Conservation (phyloP, 2,797 vertebrate genomes). For the Cyprinodon diabolis region DNA sequence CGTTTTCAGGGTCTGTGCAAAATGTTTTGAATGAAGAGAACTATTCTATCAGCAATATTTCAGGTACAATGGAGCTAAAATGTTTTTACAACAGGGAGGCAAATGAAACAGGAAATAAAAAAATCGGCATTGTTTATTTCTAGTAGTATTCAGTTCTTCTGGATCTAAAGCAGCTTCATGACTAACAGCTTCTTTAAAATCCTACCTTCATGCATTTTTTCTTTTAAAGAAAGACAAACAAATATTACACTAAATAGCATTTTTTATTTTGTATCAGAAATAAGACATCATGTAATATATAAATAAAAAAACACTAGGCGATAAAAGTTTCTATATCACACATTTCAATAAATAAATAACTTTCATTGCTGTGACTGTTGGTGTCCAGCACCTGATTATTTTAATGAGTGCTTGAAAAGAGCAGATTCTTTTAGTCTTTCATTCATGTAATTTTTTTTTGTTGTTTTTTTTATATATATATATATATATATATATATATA, state of each 20-base stretch:
- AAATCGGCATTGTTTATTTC: too few species aligned
- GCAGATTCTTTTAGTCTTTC: background rate
- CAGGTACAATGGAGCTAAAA: background rate
- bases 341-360: slow-evolving; percentile 93
- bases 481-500: background rate
- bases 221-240: background rate
- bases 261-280: slow-evolving; percentile 50
- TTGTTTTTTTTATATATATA: background rate
- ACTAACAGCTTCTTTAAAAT: background rate
- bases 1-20: too few species aligned
- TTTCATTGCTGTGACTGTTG: slow-evolving; percentile 55
- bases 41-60: background rate
- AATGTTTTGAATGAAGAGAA: too few species aligned
- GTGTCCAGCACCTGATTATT: slow-evolving; percentile 75
- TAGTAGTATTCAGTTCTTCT: too few species aligned
- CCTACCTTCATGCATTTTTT: background rate
- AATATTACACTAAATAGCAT: slow-evolving; percentile 24
- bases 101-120: background rate
- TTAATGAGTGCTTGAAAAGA: slow-evolving; percentile 6
- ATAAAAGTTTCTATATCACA: slow-evolving; percentile 51
- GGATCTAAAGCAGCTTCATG: background rate
- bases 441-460: slow-evolving; percentile 13
- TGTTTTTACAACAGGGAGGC: background rate
- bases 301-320: slow-evolving; percentile 78
- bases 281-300: slow-evolving; percentile 81